Evolutionary conservation across 2,888 invertebrate genomes (phyloP).

Genomic region (Plusia festucae): DNA sequence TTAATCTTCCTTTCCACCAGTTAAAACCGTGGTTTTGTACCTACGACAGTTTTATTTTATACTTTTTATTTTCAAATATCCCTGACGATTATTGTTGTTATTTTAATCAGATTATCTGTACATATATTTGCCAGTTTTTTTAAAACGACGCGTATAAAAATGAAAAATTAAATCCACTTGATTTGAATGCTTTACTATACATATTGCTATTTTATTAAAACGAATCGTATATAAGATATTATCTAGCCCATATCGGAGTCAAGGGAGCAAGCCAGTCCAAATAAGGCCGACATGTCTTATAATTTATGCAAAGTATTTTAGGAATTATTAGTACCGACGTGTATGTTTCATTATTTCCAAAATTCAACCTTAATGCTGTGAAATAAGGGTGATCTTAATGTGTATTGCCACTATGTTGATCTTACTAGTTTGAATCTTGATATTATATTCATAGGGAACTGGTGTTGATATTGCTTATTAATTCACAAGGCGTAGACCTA

Average conservation of each 20-base stretch:
- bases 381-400: background rate
- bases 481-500: background rate
- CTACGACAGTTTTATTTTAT: background rate
- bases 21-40: background rate
- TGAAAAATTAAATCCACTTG: too few relatives aligned
- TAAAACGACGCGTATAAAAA: too few relatives aligned
- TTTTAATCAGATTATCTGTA: background rate
- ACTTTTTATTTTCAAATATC: background rate
- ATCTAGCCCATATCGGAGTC: slow-evolving; percentile 27
- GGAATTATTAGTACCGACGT: slow-evolving; percentile 26
- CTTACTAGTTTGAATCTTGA: background rate
- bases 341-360: background rate
- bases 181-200: too few relatives aligned
- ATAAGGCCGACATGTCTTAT: slow-evolving; percentile 25
- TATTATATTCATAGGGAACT: background rate
- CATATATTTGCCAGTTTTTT: background rate
- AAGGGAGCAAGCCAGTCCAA: slow-evolving; percentile 23
- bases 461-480: background rate
- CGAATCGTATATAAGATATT: slow-evolving; percentile 3
- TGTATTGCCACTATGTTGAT: background rate
- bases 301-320: slow-evolving; percentile 34
- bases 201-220: background rate
- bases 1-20: too few relatives aligned
- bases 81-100: background rate
- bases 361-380: background rate